phyloP scores from a whole-genome alignment of 2,797 vertebrate genomes.

The Leucoraja ocellata region DNA sequence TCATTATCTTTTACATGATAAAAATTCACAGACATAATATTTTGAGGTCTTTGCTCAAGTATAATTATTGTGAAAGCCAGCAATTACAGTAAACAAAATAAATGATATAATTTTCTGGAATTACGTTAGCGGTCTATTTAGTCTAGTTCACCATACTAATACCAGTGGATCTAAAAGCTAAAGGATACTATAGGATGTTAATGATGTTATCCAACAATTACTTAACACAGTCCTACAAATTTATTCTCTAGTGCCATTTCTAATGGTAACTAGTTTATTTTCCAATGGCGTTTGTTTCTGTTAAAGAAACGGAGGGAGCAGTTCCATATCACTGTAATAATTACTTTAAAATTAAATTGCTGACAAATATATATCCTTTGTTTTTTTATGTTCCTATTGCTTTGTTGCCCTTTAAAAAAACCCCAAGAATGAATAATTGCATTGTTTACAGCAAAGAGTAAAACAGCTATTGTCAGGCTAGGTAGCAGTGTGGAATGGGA shows the following conservation, averaged over 20 bases:
- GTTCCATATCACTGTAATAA: neutral
- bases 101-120: neutral
- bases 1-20: neutral
- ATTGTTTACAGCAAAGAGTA: neutral
- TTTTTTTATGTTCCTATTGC: neutral
- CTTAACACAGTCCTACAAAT: neutral
- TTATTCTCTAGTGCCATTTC: neutral
- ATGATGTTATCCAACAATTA: neutral
- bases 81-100: constrained; percentile 4
- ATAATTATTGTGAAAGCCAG: neutral
- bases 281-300: neutral
- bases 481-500: neutral
- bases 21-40: neutral
- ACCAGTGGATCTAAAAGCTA: neutral
- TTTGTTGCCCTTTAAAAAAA: constrained; percentile 3
- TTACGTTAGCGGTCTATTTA: neutral
- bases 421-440: neutral
- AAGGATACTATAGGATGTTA: neutral
- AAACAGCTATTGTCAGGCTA: neutral
- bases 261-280: neutral
- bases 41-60: neutral
- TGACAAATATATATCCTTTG: neutral
- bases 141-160: neutral
- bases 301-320: neutral
- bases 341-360: neutral